Conservation (phyloP, 2,888 invertebrate species). For the Drosophila kokeensis region DNA sequence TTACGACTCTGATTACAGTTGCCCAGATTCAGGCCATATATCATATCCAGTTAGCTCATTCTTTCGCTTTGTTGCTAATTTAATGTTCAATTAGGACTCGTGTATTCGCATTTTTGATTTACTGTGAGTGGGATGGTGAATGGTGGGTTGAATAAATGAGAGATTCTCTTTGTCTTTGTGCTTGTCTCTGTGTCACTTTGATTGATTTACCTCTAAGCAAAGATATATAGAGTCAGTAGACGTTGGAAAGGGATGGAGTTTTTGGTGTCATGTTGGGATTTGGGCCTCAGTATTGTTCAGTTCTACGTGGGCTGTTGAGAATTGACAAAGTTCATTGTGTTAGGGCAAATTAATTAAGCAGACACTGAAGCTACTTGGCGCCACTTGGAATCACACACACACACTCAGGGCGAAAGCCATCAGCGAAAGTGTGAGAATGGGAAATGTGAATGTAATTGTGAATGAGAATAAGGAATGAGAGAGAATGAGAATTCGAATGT, state of each 20-base stretch:
- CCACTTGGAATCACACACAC: constrained; percentile 16
- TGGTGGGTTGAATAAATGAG: background rate
- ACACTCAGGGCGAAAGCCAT: background rate
- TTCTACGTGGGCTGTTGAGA: constrained; percentile 35
- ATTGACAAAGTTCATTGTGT: constrained; percentile 55
- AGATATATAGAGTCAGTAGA: background rate
- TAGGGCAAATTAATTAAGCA: constrained; percentile 71
- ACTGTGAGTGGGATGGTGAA: background rate
- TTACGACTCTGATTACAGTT: constrained; percentile 16
- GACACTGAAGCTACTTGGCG: constrained; percentile 41
- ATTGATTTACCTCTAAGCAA: constrained; percentile 42
- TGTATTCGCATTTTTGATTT: constrained; percentile 44
- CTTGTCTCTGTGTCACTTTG: constrained; percentile 44
- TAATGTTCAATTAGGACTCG: constrained; percentile 65
- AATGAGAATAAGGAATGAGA: constrained; percentile 20
- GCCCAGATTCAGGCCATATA: constrained; percentile 15
- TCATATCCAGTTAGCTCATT: constrained; percentile 26
- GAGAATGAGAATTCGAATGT: constrained; percentile 31
- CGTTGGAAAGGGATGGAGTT: background rate
- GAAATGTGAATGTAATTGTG: constrained; percentile 42
- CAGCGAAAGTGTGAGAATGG: constrained; percentile 9
- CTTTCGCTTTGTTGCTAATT: constrained; percentile 46
- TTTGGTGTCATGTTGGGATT: background rate
- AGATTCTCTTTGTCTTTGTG: constrained; percentile 13
- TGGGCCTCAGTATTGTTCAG: constrained; percentile 18